Conservation (phyloP, 1,140 invertebrate species). For the Caenorhabditis latens region DNA sequence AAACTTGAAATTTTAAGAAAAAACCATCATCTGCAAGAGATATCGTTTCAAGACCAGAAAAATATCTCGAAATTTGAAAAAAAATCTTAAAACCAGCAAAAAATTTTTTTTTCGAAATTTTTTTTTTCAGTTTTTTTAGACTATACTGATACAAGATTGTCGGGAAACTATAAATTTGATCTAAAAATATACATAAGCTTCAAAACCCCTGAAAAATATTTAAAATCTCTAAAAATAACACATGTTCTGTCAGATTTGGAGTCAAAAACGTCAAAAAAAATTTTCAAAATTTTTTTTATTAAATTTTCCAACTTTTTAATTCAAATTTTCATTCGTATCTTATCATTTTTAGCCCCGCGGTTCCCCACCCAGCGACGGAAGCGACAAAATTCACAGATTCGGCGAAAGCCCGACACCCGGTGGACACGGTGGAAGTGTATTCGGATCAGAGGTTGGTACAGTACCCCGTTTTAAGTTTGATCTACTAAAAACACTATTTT, state of each 20-base stretch:
- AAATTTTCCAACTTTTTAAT: not conserved
- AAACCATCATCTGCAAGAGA: too few relatives aligned
- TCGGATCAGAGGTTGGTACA: slow-evolving; percentile 5
- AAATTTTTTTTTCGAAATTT: too few relatives aligned
- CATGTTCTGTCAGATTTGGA: slow-evolving; percentile 11
- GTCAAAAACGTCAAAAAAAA: not conserved
- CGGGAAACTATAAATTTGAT: too few relatives aligned
- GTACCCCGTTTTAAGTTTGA: not conserved
- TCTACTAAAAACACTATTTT: not conserved
- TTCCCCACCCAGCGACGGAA: not conserved
- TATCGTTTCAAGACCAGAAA: too few relatives aligned
- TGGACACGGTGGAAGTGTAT: slow-evolving; percentile 1
- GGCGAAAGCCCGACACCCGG: slow-evolving; percentile 12
- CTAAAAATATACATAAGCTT: too few relatives aligned
- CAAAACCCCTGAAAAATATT: too few relatives aligned
- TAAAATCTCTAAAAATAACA: not conserved
- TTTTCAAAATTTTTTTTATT: not conserved
- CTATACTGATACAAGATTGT: too few relatives aligned
- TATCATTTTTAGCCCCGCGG: slow-evolving; percentile 12
- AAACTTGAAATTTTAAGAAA: too few relatives aligned
- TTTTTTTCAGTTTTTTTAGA: too few relatives aligned
- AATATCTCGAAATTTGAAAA: too few relatives aligned
- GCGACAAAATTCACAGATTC: slow-evolving; percentile 40
- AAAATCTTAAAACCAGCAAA: too few relatives aligned
- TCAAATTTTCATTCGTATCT: not conserved